phyloP scores from a whole-genome alignment of 2,797 vertebrate species.

The Luscinia luscinia region DNA sequence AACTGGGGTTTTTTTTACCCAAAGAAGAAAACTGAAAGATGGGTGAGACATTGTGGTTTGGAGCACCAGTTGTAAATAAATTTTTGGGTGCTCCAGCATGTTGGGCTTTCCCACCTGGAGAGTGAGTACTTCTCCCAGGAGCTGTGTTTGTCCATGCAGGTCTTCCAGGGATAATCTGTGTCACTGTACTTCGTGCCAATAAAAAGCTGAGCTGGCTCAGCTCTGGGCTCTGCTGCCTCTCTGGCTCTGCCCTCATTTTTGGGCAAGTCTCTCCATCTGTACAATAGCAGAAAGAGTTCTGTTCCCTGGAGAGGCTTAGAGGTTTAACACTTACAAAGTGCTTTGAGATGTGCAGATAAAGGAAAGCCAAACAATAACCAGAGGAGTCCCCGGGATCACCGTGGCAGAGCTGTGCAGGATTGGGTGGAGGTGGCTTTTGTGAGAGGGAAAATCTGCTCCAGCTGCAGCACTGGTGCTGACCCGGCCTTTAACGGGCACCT shows the following conservation, averaged over 20 bases:
- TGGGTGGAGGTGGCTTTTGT: constrained; percentile 49
- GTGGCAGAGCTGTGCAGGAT: background rate
- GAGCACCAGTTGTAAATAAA: background rate
- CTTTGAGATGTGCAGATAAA: constrained; percentile 52
- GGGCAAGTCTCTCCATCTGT: constrained; percentile 11
- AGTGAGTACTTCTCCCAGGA: background rate
- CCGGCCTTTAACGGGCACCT: background rate
- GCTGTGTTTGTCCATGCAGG: background rate
- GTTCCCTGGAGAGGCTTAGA: constrained; percentile 21
- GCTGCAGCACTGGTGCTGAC: background rate
- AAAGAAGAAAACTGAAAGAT: constrained; percentile 46
- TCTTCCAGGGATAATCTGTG: background rate
- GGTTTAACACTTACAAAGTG: constrained; percentile 44
- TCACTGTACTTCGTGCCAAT: background rate
- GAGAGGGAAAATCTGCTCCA: background rate
- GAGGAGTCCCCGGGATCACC: background rate
- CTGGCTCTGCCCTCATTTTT: constrained; percentile 23
- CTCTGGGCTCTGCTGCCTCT: background rate
- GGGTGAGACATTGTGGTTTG: background rate
- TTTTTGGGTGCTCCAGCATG: background rate
- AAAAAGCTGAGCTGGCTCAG: background rate
- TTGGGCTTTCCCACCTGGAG: background rate
- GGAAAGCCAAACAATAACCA: constrained; percentile 28
- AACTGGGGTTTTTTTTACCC: background rate
- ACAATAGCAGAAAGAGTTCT: constrained; percentile 19